phyloP scores from a whole-genome alignment of 2,888 invertebrate genomes.

The Hemaris fuciformis region DNA sequence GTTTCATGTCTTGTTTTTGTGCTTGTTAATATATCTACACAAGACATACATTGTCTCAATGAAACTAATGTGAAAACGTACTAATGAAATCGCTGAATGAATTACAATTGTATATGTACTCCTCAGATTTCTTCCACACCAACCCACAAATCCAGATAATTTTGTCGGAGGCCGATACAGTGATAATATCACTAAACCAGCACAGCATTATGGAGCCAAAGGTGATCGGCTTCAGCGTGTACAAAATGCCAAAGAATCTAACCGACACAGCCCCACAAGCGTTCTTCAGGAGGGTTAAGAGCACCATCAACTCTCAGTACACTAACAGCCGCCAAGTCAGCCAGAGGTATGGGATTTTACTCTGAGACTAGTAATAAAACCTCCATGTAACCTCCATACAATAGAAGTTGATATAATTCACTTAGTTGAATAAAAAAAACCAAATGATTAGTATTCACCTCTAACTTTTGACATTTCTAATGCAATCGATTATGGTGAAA shows the following conservation, averaged over 20 bases:
- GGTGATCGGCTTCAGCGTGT: slow-evolving; percentile 95
- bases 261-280: slow-evolving; percentile 89
- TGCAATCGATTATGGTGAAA: too few relatives aligned
- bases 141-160: slow-evolving; percentile 94
- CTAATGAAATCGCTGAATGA: background rate
- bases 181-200: slow-evolving; percentile 92
- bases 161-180: slow-evolving; percentile 83
- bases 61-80: too few relatives aligned
- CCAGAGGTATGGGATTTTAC: slow-evolving; percentile 49
- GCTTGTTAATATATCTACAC: too few relatives aligned
- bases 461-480: too few relatives aligned
- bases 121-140: slow-evolving; percentile 92
- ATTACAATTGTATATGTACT: background rate
- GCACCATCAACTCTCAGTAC: slow-evolving; percentile 93
- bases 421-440: too few relatives aligned
- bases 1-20: too few relatives aligned
- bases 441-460: too few relatives aligned
- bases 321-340: slow-evolving; percentile 95
- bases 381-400: background rate
- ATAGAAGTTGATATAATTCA: background rate
- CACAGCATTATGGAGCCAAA: slow-evolving; percentile 96
- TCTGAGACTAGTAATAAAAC: background rate
- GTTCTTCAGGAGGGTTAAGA: slow-evolving; percentile 93
- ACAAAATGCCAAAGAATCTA: slow-evolving; percentile 85
- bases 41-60: too few relatives aligned